Base-by-base conservation (phyloP, 2,888 invertebrate genomes). In the Drosophila lacicola region DNA sequence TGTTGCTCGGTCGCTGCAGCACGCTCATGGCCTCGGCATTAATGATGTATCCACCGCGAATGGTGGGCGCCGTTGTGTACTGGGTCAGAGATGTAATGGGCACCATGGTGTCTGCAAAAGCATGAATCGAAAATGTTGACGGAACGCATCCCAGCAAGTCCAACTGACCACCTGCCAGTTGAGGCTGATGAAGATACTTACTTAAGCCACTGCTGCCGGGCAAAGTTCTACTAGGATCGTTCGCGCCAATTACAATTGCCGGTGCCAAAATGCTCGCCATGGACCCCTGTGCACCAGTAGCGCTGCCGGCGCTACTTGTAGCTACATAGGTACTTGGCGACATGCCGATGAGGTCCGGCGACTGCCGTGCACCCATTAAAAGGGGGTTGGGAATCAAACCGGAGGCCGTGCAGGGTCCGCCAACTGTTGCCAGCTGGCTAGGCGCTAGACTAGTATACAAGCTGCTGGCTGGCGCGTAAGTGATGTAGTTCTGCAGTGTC, bases 261-360 rank as follows among this genome's bases (percentile, higher is more conserved):
- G 92, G 88, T 19, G 89, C 66, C 45, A 89, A 67, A 29, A 91
- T 88, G n/a, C 84, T 72, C 1, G 88, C 54, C 54, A 87, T 64
- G 2, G 67, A 33, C 4, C 61, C 62, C 11, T 78, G 88, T 17
- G 66, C 46, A 14, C 57, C 47, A n/a, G 58, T 34, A 9, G 54
- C 34, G 25, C 53, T 66, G 37, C 65, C 54, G 0, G 76, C 70
- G 41, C 60, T 76, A 53, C 78, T 81, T 8, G 80, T 82, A 36
- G 82, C 70, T 17, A 86, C 83, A 77, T 90, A 91, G 13, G 90
- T 73, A 51, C 82, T 90, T 9, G 90, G 74, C 17, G 91, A 77
- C 36, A 91, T 90, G 47, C 92, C 92, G 50, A 92, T 89, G 61
- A 92, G 88, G 74, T 92, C 92, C 33, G 92, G 92, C 51, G 92